Percentiles rank a stretch among this genome's conserved stretches.
These are phyloP conservation scores for Enteromius viviparus DNA, from an alignment of 2,797 vertebrate genomes.

Conservation along the genomic window DNA sequence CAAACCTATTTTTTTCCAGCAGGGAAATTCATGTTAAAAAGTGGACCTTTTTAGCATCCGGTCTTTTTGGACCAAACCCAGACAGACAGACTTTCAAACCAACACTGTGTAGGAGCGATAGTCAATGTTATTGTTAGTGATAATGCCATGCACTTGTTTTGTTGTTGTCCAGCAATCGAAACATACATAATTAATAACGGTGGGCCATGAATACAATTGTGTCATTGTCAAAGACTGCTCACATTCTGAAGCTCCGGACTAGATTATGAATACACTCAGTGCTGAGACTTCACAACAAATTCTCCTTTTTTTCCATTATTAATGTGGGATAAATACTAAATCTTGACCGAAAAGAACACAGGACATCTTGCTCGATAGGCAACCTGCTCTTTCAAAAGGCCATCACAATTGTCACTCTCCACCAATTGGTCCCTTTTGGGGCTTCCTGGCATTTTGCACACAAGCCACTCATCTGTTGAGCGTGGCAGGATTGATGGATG, in stretches of 20 bases:
- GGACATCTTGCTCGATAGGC: conserved; percentile 46
- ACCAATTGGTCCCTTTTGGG: conserved; percentile 65
- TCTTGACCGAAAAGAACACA: conserved; percentile 42
- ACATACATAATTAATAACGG: conserved; percentile 80
- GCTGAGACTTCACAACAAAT: conserved; percentile 32
- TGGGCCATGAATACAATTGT: conserved; percentile 70
- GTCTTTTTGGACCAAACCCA: conserved; percentile 66
- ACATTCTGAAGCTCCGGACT: conserved; percentile 22
- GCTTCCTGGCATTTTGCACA: conserved; percentile 70
- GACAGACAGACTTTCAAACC: conserved; percentile 73
- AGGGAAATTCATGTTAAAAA: conserved; percentile 54
- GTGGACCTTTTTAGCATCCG: conserved; percentile 29
- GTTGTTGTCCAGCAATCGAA: conserved; percentile 79
- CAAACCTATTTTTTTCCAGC: neutral
- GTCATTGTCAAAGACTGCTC: conserved; percentile 67
- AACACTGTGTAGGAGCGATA: conserved; percentile 78
- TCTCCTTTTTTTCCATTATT: conserved; percentile 34
- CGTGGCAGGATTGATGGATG: conserved; percentile 69
- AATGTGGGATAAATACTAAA: conserved; percentile 41
- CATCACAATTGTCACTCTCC: conserved; percentile 53
- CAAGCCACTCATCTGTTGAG: conserved; percentile 70
- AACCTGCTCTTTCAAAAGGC: conserved; percentile 60
- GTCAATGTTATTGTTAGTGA: conserved; percentile 78
- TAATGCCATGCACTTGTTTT: conserved; percentile 75
- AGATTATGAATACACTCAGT: conserved; percentile 21